These are phyloP conservation scores for Gyrodactylus bullatarudis DNA, from an alignment of 1,140 invertebrate species.

Conservation along the genomic window DNA sequence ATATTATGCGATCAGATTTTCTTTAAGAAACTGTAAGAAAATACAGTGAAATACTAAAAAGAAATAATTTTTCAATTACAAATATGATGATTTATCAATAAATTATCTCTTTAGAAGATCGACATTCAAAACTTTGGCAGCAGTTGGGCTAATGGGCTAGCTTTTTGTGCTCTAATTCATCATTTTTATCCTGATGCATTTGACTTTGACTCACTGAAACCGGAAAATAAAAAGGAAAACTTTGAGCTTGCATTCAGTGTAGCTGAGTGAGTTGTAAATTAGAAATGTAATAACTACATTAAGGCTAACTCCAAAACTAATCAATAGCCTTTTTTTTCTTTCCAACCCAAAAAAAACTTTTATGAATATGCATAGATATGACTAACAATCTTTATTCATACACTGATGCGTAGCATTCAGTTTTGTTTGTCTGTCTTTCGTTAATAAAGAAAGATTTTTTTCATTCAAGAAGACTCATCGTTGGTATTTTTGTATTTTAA, in stretches of 20 bases:
- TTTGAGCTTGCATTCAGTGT: conserved; percentile 78
- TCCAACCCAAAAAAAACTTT: too few relatives aligned
- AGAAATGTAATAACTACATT: background rate
- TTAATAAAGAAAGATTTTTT: too few relatives aligned
- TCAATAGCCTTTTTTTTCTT: too few relatives aligned
- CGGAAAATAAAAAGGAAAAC: conserved; percentile 55
- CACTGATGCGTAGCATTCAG: too few relatives aligned
- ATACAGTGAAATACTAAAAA: too few relatives aligned
- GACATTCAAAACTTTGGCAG: conserved; percentile 79
- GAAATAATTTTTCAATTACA: too few relatives aligned
- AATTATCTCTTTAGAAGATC: conserved; percentile 38
- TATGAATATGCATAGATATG: too few relatives aligned
- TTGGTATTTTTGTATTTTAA: too few relatives aligned
- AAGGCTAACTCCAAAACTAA: too few relatives aligned
- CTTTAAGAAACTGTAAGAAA: too few relatives aligned
- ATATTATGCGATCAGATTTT: background rate
- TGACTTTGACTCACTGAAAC: conserved; percentile 48
- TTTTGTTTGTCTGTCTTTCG: too few relatives aligned
- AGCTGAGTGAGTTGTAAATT: conserved; percentile 42
- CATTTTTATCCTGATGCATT: conserved; percentile 76
- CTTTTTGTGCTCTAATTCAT: conserved; percentile 75
- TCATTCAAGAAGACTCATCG: too few relatives aligned
- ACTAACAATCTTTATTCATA: background rate
- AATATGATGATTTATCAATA: conserved; percentile 7
- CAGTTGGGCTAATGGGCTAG: conserved; percentile 71